phyloP scores from a whole-genome alignment of 2,888 invertebrate genomes.

The Orthosia gracilis region DNA sequence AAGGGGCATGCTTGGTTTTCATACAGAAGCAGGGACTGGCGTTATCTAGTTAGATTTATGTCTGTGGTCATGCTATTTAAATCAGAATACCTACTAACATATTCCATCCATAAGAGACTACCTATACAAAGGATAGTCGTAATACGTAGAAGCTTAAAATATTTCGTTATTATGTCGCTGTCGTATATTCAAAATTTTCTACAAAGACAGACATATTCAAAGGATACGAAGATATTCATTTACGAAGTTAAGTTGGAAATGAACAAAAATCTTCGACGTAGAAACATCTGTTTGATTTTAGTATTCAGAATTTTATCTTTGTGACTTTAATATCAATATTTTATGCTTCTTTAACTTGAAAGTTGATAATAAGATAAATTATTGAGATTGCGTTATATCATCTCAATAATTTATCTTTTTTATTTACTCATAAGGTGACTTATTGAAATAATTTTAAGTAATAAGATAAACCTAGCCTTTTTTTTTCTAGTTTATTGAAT shows the following conservation, averaged over 20 bases:
- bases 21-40: too few species aligned
- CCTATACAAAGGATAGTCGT: not conserved
- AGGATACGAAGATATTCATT: constrained; percentile 5
- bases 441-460: too few species aligned
- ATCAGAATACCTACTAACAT: not conserved
- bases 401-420: too few species aligned
- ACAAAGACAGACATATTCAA: not conserved
- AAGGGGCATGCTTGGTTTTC: too few species aligned
- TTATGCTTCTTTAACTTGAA: too few species aligned
- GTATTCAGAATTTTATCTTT: constrained; percentile 1
- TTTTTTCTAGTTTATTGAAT: too few species aligned
- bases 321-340: not conserved
- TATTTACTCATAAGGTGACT: too few species aligned
- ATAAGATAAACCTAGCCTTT: too few species aligned
- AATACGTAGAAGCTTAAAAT: not conserved
- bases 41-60: too few species aligned
- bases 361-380: too few species aligned
- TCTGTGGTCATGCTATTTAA: not conserved
- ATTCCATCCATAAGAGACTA: not conserved
- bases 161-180: not conserved
- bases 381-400: too few species aligned
- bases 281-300: not conserved
- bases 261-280: not conserved
- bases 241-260: not conserved
- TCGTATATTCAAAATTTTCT: not conserved